Conservation (phyloP, 2,113 vertebrate genomes). For the Varanus komodoensis region DNA sequence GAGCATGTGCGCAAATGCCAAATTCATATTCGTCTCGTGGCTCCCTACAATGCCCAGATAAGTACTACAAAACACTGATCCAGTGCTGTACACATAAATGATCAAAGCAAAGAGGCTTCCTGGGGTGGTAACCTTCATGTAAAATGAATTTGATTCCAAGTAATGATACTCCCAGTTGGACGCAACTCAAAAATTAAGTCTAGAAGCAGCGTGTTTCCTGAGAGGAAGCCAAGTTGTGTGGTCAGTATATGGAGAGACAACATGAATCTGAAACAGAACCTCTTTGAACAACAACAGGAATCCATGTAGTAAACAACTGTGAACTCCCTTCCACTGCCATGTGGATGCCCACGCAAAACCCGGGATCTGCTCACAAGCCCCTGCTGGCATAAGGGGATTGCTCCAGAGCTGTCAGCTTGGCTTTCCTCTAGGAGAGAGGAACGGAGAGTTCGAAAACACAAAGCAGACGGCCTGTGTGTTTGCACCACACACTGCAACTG, state of each 20-base stretch:
- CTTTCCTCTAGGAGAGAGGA: not conserved
- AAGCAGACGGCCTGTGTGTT: not conserved
- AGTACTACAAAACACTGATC: not conserved
- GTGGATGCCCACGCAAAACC: not conserved
- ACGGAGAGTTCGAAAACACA: not conserved
- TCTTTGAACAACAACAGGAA: slow-evolving; percentile 37
- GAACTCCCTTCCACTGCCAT: not conserved
- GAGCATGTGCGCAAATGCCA: no score
- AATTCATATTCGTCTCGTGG: not conserved
- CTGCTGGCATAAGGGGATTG: not conserved
- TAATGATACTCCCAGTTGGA: slow-evolving; percentile 59
- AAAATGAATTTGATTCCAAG: slow-evolving; percentile 65
- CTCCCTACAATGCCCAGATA: not conserved
- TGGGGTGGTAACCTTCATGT: slow-evolving; percentile 52
- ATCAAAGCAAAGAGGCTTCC: slow-evolving; percentile 48
- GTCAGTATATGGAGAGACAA: slow-evolving; percentile 59
- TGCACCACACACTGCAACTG: not conserved
- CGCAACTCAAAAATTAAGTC: slow-evolving; percentile 59
- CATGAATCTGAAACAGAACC: slow-evolving; percentile 18
- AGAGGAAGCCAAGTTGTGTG: slow-evolving; percentile 58
- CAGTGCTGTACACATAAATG: slow-evolving; percentile 34
- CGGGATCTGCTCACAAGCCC: not conserved
- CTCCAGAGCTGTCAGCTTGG: not conserved
- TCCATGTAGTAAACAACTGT: not conserved
- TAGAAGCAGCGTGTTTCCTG: slow-evolving; percentile 58